Evolutionary conservation across 1,140 invertebrate species (phyloP), one percentile per base, ranked within the genome.

Genomic region (Hermetia illucens): DNA sequence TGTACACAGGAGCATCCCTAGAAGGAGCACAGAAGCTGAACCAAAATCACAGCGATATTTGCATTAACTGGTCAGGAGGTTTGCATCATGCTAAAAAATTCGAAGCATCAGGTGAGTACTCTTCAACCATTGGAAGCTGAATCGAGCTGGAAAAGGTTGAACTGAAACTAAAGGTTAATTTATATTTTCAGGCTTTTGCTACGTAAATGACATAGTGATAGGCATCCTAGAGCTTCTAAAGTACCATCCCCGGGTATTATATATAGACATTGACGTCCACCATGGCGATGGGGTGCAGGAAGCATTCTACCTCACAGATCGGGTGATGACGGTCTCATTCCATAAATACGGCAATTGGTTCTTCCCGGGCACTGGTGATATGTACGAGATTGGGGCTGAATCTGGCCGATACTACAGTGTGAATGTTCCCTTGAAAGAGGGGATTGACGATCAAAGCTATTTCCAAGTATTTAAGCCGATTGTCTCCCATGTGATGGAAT

Each of bases 61-160:
- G 93, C 5, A 85, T 99, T 17, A 99, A 99, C 64, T 99, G 95
- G 96, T 91, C 91, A 3, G 95, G 96, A 13, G 96, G 96, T 2
- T 65, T 99, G 17, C 96, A 99, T 71, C 96, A 99, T 68, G 95
- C 96, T 1, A 99, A 99, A 61, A 99, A 99, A 60, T 96, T 93
- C 56, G 94, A 98, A 67, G 93, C 94, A 1, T 95, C 91, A 9
- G 74, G 74, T 69, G 32, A 42, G 43, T 45, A 17, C 19, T 21
- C 8, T 12, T 12, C n/a, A n/a, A n/a, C n/a, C n/a, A n/a, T n/a
- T n/a, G 6, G 10, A 33, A 12, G 10, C 10, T 15, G 6, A 33
- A 8, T 16, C 8, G 30, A 18, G 32, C 13, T 5, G 12, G 13
- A 16, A 17, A n/a, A 32, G 21, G 12, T n/a, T n/a, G n/a, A n/a